A percentile compares a stretch with the other conserved stretches of the same genome.
These are phyloP conservation scores for Dreissena rostriformis DNA, from an alignment of 1,140 invertebrate genomes.

Conservation along the genomic window DNA sequence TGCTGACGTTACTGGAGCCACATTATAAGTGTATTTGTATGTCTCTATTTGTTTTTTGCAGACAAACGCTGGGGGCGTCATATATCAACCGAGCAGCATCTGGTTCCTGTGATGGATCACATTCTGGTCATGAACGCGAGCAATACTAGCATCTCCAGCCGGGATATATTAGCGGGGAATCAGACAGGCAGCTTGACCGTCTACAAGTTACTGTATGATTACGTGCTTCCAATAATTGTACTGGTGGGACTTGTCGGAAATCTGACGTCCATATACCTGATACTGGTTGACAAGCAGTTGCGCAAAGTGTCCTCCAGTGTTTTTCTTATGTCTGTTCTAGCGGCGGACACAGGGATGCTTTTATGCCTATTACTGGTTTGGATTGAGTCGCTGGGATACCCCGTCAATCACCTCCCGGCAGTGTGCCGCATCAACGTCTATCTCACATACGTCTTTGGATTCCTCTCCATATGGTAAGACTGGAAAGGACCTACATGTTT, in stretches of 20 bases:
- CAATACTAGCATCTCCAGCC: too few relatives aligned
- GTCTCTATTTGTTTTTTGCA: too few relatives aligned
- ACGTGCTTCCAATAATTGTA: conserved; percentile 63
- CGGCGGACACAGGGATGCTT: conserved; percentile 64
- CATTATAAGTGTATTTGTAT: too few relatives aligned
- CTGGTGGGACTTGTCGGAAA: conserved; percentile 62
- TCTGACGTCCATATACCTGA: conserved; percentile 55
- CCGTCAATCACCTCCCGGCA: conserved; percentile 52
- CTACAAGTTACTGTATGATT: conserved; percentile 54
- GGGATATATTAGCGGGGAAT: too few relatives aligned
- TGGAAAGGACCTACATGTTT: background rate
- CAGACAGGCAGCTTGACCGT: background rate
- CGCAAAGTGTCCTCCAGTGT: conserved; percentile 62
- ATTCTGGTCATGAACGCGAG: too few relatives aligned
- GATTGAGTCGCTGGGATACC: conserved; percentile 62
- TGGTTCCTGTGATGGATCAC: too few relatives aligned
- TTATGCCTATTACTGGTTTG: conserved; percentile 64
- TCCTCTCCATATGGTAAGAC: conserved; percentile 87
- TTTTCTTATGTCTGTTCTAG: conserved; percentile 65
- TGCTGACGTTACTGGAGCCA: too few relatives aligned
- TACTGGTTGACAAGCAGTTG: conserved; percentile 55
- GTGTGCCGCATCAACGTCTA: conserved; percentile 88
- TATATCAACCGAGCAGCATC: too few relatives aligned
- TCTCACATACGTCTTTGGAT: conserved; percentile 86
- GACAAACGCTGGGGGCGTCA: too few relatives aligned